These are phyloP conservation scores for Zaprionus nigranus DNA, from an alignment of 1,140 invertebrate genomes.

Conservation along the genomic window DNA sequence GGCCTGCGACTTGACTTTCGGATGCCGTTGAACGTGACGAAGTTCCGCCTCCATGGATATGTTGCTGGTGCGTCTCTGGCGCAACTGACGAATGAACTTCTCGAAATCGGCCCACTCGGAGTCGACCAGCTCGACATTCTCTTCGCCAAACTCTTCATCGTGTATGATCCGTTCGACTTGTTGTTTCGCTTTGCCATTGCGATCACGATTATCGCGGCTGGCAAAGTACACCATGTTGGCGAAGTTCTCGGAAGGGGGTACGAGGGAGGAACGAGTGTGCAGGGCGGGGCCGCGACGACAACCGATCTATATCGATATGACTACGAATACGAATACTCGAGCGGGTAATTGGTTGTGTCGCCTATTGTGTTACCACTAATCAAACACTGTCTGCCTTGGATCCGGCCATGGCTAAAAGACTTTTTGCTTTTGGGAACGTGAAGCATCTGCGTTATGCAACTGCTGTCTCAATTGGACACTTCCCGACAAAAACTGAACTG, in stretches of 20 bases:
- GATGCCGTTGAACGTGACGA: constrained; percentile 84
- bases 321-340: constrained; percentile 13
- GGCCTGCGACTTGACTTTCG: constrained; percentile 85
- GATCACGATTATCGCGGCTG: constrained; percentile 64
- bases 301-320: constrained; percentile 46
- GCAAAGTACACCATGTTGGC: constrained; percentile 73
- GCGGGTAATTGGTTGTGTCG: neutral
- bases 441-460: constrained; percentile 46
- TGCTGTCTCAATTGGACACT: constrained; percentile 48
- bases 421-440: constrained; percentile 9
- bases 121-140: constrained; percentile 83
- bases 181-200: constrained; percentile 59
- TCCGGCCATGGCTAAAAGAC: constrained; percentile 33
- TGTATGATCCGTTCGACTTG: constrained; percentile 76
- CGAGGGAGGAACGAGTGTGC: neutral
- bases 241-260: constrained; percentile 5
- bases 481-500: constrained; percentile 34
- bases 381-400: constrained; percentile 12
- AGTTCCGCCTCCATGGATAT: constrained; percentile 86
- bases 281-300: constrained; percentile 8
- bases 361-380: constrained; percentile 24
- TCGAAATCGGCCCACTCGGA: constrained; percentile 84
- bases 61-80: constrained; percentile 85
- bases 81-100: constrained; percentile 85
- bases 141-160: constrained; percentile 84